phyloP scores from a whole-genome alignment of 2,888 invertebrate species.

The Plagiodera versicolora region DNA sequence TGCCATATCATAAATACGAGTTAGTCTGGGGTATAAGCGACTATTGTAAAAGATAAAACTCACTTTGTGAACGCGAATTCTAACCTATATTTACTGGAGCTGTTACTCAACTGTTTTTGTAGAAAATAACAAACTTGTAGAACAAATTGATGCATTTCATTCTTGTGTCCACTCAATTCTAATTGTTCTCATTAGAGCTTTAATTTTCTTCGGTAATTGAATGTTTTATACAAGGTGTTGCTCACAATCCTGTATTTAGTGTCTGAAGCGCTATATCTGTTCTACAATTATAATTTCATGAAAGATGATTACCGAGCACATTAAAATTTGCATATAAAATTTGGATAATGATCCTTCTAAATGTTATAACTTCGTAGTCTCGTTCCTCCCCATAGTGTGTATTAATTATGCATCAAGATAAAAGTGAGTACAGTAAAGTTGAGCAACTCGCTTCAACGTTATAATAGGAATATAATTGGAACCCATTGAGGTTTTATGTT shows the following conservation, averaged over 20 bases:
- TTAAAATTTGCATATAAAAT: not conserved
- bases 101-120: not conserved
- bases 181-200: not conserved
- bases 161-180: no score
- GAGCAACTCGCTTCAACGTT: not conserved
- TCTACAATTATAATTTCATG: not conserved
- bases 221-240: not conserved
- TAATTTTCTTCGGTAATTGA: not conserved
- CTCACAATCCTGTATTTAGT: not conserved
- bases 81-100: constrained; percentile 25
- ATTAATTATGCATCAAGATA: constrained; percentile 1
- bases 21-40: constrained; percentile 11
- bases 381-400: not conserved
- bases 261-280: not conserved
- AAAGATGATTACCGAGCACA: not conserved
- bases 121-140: no score
- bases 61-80: constrained; percentile 22
- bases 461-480: not conserved
- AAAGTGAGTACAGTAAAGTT: not conserved
- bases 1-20: constrained; percentile 10
- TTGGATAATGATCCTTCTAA: not conserved
- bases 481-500: not conserved
- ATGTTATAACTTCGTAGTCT: not conserved
- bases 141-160: no score
- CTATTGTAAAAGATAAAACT: constrained; percentile 19